Base-by-base conservation (phyloP, 92 coral and sea anemone species). In the Porites rus region DNA sequence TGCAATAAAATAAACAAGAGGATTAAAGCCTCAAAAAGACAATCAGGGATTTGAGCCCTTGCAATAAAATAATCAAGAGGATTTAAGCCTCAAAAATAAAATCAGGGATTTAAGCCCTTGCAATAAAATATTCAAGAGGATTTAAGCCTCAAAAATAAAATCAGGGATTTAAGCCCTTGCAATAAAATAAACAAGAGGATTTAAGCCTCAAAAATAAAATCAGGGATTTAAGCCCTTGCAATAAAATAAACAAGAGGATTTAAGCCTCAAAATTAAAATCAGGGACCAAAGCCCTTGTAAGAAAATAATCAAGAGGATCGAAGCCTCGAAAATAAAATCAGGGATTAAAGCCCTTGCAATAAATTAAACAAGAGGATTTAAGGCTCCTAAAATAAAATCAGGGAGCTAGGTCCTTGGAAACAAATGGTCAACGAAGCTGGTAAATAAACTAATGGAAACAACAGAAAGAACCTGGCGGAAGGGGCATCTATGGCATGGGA, bases 361-460 rank as follows among this genome's bases (percentile, higher is more conserved):
- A 79, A 79, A 79, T 1, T 79, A 60, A 60, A 6, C 28, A 25
- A 25, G 28, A 25, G 28, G 28, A 25, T 25, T 72, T 72, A 72
- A 79, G 60, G 38, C 31, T 61, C 16, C 16, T n/a, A 79, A 79
- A 58, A 61, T 61, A 79, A 79, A 58, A 13, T 21, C 51, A 21
- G 50, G 84, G 84, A 79, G 74, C 10, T 79, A 79, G 61, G 84
- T 72, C 75, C 72, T 72, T 79, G 21, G 58, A 79, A 79, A 79
- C 53, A 76, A 28, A 22, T 56, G 68, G 0, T 18, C 68, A 63
- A 13, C 68, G 19, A 21, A 6, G 68, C 19, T 5, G 16, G 19
- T 63, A 63, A 63, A 63, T 21, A 63, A 14, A 17, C 19, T 63
- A 63, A 63, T 14, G 19, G 7, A 63, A 63, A 63, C 19, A 21